Conservation (phyloP, 2,113 vertebrate genomes). For the Callithrix jacchus region DNA sequence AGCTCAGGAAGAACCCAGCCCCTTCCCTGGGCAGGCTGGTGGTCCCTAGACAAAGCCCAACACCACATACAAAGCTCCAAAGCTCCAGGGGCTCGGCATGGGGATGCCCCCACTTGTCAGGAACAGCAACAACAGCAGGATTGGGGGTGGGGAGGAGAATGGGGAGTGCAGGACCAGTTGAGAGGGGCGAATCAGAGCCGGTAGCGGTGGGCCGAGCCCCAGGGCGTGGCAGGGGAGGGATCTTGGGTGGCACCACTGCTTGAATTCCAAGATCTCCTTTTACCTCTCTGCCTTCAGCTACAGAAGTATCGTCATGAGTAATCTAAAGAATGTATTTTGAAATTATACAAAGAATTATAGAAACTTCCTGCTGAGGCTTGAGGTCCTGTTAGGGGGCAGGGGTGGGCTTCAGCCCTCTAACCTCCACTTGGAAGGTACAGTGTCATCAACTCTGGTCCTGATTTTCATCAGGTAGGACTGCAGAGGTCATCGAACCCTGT, state of each 20-base stretch:
- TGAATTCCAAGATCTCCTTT: neutral
- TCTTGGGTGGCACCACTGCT: neutral
- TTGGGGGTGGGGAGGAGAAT: neutral
- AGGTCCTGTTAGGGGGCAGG: neutral
- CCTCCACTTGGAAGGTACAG: neutral
- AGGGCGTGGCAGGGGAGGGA: neutral
- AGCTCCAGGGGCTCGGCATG: neutral
- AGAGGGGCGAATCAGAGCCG: neutral
- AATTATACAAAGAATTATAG: no score
- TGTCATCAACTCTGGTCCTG: neutral
- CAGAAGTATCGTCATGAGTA: neutral
- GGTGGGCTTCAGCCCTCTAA: neutral
- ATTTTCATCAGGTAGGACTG: neutral
- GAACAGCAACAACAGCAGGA: neutral
- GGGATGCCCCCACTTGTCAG: neutral
- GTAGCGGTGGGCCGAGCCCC: accelerated
- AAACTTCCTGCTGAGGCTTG: neutral
- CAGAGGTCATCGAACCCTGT: neutral
- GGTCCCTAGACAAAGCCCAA: neutral
- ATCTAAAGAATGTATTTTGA: neutral
- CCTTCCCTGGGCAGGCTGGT: neutral
- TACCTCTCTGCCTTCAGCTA: neutral
- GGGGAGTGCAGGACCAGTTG: neutral
- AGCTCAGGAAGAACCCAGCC: neutral
- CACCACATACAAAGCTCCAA: neutral